Evolutionary conservation across 2,888 invertebrate species (phyloP).

Genomic region (Helleia helle): DNA sequence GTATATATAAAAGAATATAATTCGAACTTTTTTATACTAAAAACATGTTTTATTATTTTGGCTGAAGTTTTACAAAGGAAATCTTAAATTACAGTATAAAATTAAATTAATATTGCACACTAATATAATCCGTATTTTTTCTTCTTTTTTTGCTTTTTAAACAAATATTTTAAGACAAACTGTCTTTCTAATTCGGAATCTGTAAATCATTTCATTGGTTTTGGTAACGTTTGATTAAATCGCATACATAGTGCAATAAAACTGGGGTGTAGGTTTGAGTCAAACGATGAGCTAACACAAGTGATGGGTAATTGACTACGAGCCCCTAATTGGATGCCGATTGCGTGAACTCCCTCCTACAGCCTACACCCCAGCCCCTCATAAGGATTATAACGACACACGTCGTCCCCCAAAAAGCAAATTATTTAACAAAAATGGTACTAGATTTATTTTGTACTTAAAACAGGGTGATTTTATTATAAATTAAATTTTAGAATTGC

Average conservation of each 20-base stretch:
- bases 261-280: conserved; percentile 13
- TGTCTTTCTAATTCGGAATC: too few species aligned
- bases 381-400: conserved; percentile 16
- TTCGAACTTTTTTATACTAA: too few species aligned
- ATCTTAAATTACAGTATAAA: too few species aligned
- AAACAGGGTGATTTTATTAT: conserved; percentile 18
- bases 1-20: too few species aligned
- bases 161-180: too few species aligned
- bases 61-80: too few species aligned
- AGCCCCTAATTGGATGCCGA: conserved; percentile 26
- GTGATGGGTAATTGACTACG: conserved; percentile 24
- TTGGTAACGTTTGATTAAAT: not conserved
- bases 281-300: conserved; percentile 19
- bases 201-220: not conserved
- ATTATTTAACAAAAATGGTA: conserved; percentile 12
- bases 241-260: not conserved
- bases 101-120: too few species aligned
- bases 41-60: too few species aligned
- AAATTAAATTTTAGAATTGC: conserved; percentile 10
- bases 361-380: conserved; percentile 10
- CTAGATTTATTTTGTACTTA: conserved; percentile 28
- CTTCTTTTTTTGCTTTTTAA: too few species aligned
- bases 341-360: conserved; percentile 19
- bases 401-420: conserved; percentile 11
- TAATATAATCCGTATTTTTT: too few species aligned